Evolutionary conservation across 2,888 invertebrate genomes (phyloP), one percentile per base, ranked within the genome.

Genomic region (Tetanocera ferruginea): DNA sequence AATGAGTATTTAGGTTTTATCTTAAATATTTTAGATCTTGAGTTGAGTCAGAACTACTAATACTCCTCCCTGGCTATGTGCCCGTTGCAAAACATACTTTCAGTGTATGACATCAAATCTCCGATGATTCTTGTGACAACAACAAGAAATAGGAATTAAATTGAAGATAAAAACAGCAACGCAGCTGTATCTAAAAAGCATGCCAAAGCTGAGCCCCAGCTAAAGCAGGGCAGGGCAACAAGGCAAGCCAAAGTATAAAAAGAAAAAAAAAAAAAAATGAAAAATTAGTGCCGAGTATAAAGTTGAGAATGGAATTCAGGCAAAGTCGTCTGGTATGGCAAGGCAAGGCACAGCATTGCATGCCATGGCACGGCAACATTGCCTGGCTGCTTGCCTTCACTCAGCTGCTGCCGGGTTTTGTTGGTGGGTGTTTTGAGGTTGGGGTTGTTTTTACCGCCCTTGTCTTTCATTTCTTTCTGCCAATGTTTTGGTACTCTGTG

Each of bases 131-230:
- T n/a, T n/a, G 31, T 70, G 78, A 72, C 78, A 78, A 78, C 64
- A 77, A 72, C 77, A 43, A 75, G 76, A 76, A 78, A 76, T 78
- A 67, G 64, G 67, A 78, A 78, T 75, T 78, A 75, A 77, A 73
- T 77, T 73, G 60, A 69, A 78, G 78, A 78, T 78, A 74, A 78
- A 78, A 70, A 70, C 72, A 43, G 57, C 66, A 19, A 55, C 37
- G 60, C 64, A 60, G 73, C 73, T 60, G 62, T 55, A 49, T 72
- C 43, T n/a, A 60, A 73, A 73, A 37, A 43, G 43, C 73, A 43
- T 43, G 62, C 31, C 71, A 71, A 71, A 51, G 52, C 70, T 17
- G 57, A 19, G 57, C 14, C 57, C 57, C 25, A 60, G 57, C 23
- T 23, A 23, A 23, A 60, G 57, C 55, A 23, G 55, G 19, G 11